A percentile compares a stretch with the other conserved stretches of the same genome.
Evolutionary conservation across 1,140 invertebrate species (phyloP).

Genomic region (Anadara kagoshimensis): DNA sequence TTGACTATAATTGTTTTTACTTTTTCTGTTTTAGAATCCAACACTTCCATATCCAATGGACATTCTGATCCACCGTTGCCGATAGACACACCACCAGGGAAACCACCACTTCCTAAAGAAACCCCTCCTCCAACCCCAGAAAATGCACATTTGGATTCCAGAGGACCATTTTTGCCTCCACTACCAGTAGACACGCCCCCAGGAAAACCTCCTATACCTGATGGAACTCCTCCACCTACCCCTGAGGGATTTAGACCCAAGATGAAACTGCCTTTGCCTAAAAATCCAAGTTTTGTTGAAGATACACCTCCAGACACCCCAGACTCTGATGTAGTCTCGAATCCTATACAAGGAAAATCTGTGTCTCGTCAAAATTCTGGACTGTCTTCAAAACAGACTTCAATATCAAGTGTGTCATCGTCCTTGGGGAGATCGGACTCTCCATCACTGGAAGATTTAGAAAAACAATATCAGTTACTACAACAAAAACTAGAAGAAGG

Average conservation of each 20-base stretch:
- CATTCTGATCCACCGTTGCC: constrained; percentile 34
- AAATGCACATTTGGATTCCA: not conserved
- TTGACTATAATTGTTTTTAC: too few relatives aligned
- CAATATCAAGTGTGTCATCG: not conserved
- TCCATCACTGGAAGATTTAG: constrained; percentile 58
- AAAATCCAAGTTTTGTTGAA: not conserved
- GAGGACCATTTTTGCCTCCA: constrained; percentile 40
- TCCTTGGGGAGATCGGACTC: constrained; percentile 27
- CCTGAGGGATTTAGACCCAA: constrained; percentile 26
- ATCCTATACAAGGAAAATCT: too few relatives aligned
- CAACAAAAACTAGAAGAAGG: constrained; percentile 50
- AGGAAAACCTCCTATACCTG: constrained; percentile 44
- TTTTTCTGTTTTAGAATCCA: constrained; percentile 6
- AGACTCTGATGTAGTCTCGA: too few relatives aligned
- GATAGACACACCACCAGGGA: constrained; percentile 31
- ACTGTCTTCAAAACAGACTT: not conserved
- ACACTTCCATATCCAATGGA: not conserved
- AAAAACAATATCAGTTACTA: constrained; percentile 52
- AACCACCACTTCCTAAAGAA: constrained; percentile 34
- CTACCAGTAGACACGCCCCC: constrained; percentile 53
- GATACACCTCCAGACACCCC: too few relatives aligned
- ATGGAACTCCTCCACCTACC: constrained; percentile 48
- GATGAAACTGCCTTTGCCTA: constrained; percentile 18
- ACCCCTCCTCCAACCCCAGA: constrained; percentile 32
- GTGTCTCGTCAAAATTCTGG: too few relatives aligned